These are phyloP conservation scores for Percopsis omiscomaycus DNA, from an alignment of 2,797 vertebrate genomes.

Conservation along the genomic window DNA sequence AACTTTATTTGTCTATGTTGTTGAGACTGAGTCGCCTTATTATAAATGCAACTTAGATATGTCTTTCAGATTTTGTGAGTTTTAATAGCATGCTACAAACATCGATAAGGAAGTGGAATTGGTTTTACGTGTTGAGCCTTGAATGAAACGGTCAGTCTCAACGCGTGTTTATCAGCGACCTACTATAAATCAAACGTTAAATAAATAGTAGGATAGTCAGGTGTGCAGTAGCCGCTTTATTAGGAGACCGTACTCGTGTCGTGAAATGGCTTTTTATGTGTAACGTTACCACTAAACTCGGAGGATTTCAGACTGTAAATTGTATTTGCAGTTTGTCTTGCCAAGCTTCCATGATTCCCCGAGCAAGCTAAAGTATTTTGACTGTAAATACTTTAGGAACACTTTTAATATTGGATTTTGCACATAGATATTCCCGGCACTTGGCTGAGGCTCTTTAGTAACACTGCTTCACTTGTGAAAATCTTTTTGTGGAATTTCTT, in stretches of 20 bases:
- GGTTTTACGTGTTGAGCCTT: background rate
- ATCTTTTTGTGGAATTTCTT: constrained; percentile 31
- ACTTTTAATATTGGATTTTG: constrained; percentile 16
- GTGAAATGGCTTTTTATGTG: constrained; percentile 25
- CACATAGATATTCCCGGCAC: constrained; percentile 16
- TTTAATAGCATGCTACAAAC: background rate
- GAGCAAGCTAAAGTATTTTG: constrained; percentile 45
- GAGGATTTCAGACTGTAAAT: constrained; percentile 44
- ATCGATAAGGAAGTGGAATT: background rate
- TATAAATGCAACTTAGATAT: background rate
- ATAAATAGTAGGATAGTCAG: too few species aligned
- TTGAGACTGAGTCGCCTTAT: too few species aligned
- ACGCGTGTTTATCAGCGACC: background rate
- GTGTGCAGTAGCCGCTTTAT: background rate
- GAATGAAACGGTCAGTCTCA: background rate
- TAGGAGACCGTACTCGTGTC: constrained; percentile 19
- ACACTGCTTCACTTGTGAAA: constrained; percentile 32
- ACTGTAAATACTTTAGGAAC: constrained; percentile 21
- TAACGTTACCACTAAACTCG: constrained; percentile 27
- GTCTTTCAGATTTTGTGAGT: too few species aligned
- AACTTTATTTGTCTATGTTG: too few species aligned
- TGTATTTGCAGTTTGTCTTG: constrained; percentile 46
- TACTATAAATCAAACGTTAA: too few species aligned
- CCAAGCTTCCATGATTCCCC: constrained; percentile 37
- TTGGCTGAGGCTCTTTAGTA: constrained; percentile 11